Base-by-base conservation (phyloP, 2,113 vertebrate species). In the Cynoglossus semilaevis region DNA sequence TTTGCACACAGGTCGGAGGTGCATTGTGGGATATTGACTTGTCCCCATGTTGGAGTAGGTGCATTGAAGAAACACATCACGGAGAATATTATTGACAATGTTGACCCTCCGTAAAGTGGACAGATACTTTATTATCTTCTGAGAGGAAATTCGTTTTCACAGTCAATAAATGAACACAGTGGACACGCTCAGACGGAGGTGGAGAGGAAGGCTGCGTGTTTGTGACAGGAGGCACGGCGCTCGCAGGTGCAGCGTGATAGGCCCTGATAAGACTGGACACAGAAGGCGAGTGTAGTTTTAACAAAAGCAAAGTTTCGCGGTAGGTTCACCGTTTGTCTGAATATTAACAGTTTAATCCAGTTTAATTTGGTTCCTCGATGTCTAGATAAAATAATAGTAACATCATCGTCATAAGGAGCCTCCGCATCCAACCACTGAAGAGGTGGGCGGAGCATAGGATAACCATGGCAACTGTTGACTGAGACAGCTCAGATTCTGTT, bases 1-100 rank as follows among this genome's bases (percentile, higher is more conserved):
- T 76, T 82, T 82, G 74, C 55, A 68, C 77, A 81, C 68, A 76
- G 83, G 83, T 88, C 83, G 86, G 69, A 76, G 78, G 76, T 81
- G 47, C 63, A 70, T 67, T 77, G 78, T 73, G 64, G 72, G 58
- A 67, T 85, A 85, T 85, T 73, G 84, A 85, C 81, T 58, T 51
- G 77, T 73, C 62, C 58, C 70, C 45, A 45, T 70, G 72, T 63
- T 60, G 62, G 64, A 77, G 48, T 56, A 62, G 70, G 49, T 46
- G n/a, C 51, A 8, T 61, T 67, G 67, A 75, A 70, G 80, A 74
- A 85, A 82, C 79, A 80, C 64, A 65, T 80, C 63, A 72, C 69
- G 74, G 77, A 29, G n/a, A 68, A 80, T 79, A 65, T 72, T 84
- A 83, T 82, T 82, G 84, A 82, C 80, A 70, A 55, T 15, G 29